phyloP scores from a whole-genome alignment of 2,888 invertebrate genomes.

The Cheilosia impressa region DNA sequence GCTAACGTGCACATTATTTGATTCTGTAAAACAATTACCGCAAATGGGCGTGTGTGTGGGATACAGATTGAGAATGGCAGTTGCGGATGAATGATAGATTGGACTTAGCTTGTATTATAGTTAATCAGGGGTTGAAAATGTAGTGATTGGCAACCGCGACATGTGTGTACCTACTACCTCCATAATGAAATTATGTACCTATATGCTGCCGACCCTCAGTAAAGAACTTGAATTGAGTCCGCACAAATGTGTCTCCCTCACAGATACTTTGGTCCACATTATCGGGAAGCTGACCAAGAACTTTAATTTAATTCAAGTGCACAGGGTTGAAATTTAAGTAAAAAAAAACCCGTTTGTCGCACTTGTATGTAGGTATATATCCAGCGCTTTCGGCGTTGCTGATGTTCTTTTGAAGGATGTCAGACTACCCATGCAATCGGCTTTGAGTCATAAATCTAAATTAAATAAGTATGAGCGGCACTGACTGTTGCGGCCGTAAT shows the following conservation, averaged over 20 bases:
- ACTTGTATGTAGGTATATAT: background rate
- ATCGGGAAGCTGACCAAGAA: conserved; percentile 35
- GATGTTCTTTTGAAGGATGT: background rate
- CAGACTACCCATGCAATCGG: conserved; percentile 13
- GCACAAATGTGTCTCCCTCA: conserved; percentile 4
- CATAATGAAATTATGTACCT: conserved; percentile 44
- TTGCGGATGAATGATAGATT: conserved; percentile 18
- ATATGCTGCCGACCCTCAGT: conserved; percentile 6
- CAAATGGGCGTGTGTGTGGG: conserved; percentile 35
- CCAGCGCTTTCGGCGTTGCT: conserved; percentile 2
- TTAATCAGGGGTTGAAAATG: conserved; percentile 50
- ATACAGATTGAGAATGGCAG: conserved; percentile 22
- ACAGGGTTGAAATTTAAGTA: conserved; percentile 7
- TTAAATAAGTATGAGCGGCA: background rate
- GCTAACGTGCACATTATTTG: conserved; percentile 46
- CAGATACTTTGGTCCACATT: background rate
- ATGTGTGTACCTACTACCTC: background rate
- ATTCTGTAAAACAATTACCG: conserved; percentile 58
- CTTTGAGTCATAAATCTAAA: conserved; percentile 4
- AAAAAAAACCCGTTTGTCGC: background rate
- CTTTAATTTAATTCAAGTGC: conserved; percentile 45
- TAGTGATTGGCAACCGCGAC: conserved; percentile 1
- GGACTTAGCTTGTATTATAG: conserved; percentile 45
- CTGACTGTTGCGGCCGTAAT: background rate
- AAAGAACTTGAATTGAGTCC: conserved; percentile 26